Conservation (phyloP, 2,888 invertebrate species). For the Melanophora roralis region DNA sequence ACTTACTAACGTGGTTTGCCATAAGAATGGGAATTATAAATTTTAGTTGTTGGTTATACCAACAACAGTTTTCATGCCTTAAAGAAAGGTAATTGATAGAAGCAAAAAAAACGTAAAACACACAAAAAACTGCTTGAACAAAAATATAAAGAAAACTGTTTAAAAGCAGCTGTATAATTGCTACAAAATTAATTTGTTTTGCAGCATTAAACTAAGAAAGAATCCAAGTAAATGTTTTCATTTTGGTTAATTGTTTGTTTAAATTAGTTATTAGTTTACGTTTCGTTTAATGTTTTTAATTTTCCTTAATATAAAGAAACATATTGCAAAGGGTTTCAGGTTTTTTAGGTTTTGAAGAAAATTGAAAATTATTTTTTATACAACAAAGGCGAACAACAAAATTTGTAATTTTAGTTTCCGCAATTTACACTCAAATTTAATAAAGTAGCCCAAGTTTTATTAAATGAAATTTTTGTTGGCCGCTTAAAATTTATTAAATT, state of each 20-base stretch:
- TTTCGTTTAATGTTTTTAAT: not conserved
- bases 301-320: no score
- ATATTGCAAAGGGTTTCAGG: no score
- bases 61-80: conserved; percentile 1
- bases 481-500: no score
- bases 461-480: no score
- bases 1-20: not conserved
- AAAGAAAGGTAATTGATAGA: not conserved
- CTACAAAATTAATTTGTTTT: conserved; percentile 41
- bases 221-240: conserved; percentile 38
- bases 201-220: conserved; percentile 40
- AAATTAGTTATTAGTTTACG: not conserved
- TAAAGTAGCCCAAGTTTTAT: no score
- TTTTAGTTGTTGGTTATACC: conserved; percentile 10
- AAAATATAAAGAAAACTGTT: not conserved
- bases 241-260: conserved; percentile 7
- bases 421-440: no score
- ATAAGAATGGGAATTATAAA: conserved; percentile 17
- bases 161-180: conserved; percentile 23
- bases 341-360: no score
- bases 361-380: no score
- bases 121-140: not conserved
- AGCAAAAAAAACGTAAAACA: not conserved
- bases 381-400: no score
- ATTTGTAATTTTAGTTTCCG: no score